Evolutionary conservation across 2,888 invertebrate genomes (phyloP).

Genomic region (Pheosia tremula): DNA sequence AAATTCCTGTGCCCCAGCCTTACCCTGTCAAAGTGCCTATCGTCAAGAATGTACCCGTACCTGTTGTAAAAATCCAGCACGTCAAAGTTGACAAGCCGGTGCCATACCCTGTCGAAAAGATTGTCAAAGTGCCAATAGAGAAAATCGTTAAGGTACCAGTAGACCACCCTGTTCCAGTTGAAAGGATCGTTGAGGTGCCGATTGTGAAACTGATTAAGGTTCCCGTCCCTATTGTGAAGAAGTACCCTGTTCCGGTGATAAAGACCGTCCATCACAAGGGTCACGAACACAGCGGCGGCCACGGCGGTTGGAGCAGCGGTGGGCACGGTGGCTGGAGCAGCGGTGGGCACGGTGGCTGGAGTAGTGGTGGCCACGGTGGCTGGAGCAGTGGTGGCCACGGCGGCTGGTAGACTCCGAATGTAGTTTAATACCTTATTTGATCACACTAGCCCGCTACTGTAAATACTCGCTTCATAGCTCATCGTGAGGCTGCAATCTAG

Average conservation of each 20-base stretch:
- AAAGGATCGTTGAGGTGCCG: slow-evolving; percentile 80
- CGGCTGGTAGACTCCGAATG: neutral
- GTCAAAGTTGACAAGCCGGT: slow-evolving; percentile 84
- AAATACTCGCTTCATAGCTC: slow-evolving; percentile 76
- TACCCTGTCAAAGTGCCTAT: slow-evolving; percentile 84
- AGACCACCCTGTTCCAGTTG: slow-evolving; percentile 82
- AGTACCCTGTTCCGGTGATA: slow-evolving; percentile 70
- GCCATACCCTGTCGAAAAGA: slow-evolving; percentile 85
- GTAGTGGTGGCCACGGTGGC: neutral
- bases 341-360: slow-evolving; percentile 9
- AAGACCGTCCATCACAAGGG: slow-evolving; percentile 78
- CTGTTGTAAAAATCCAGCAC: slow-evolving; percentile 83
- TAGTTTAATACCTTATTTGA: slow-evolving; percentile 37
- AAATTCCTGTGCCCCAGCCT: slow-evolving; percentile 83
- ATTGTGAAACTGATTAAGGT: slow-evolving; percentile 79
- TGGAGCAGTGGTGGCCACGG: neutral
- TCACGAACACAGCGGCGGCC: slow-evolving; percentile 36
- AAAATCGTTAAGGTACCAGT: slow-evolving; percentile 82
- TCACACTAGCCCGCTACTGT: slow-evolving; percentile 68
- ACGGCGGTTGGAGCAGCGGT: neutral
- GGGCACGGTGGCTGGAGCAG: neutral
- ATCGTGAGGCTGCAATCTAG: slow-evolving; percentile 81
- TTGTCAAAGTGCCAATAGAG: slow-evolving; percentile 84
- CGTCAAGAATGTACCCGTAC: slow-evolving; percentile 80
- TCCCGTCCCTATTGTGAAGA: slow-evolving; percentile 73